These are phyloP conservation scores for Fundulus diaphanus DNA, from an alignment of 2,797 vertebrate genomes.

Conservation along the genomic window DNA sequence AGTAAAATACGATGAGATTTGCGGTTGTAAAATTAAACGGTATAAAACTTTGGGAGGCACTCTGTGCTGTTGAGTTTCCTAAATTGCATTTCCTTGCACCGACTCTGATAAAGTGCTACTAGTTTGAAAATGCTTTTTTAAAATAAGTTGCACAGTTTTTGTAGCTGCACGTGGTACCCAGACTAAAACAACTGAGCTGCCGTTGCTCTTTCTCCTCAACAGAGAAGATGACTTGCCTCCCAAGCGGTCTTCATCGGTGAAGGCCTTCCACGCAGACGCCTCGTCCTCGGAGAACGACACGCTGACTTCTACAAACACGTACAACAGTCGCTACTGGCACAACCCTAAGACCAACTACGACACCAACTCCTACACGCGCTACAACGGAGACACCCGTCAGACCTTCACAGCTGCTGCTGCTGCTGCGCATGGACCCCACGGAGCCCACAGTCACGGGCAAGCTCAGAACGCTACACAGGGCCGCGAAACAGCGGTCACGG, in stretches of 20 bases:
- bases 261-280: constrained; percentile 92
- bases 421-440: constrained; percentile 41
- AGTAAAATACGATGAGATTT: not conserved
- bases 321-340: constrained; percentile 97
- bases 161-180: not conserved
- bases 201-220: constrained; percentile 40
- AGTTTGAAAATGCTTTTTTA: not conserved
- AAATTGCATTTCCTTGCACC: not conserved
- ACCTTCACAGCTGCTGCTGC: constrained; percentile 83
- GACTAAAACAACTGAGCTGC: not conserved
- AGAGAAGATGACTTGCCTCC: constrained; percentile 98
- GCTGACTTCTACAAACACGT: constrained; percentile 95
- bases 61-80: not conserved
- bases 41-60: not conserved
- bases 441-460: constrained; percentile 61
- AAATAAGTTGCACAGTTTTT: accelerated
- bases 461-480: constrained; percentile 62
- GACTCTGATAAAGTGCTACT: not conserved
- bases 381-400: constrained; percentile 89
- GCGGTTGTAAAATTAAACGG: not conserved
- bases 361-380: constrained; percentile 90
- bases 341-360: constrained; percentile 88
- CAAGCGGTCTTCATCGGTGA: constrained; percentile 86
- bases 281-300: constrained; percentile 98
- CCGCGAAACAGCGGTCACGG: constrained; percentile 74